Base-by-base conservation (phyloP, 2,113 vertebrate species). In the Tachysurus fulvidraco region DNA sequence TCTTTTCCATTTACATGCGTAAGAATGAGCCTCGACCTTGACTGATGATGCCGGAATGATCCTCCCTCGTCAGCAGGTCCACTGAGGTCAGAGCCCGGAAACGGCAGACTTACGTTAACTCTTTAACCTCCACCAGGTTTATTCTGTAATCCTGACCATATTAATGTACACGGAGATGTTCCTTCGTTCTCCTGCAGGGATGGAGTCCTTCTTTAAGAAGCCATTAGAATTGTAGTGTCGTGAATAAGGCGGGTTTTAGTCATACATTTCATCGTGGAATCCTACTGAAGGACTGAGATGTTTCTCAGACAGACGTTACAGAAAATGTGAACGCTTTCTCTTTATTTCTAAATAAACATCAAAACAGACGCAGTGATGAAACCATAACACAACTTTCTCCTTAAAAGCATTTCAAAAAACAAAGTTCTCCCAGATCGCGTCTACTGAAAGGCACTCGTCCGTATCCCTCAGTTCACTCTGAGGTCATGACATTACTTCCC, bases 1-100 rank as follows among this genome's bases (percentile, higher is more conserved):
- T 93, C 95, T 95, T 96, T 89, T 96, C 92, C 92, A 93, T 94
- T 94, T 93, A 93, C 96, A 95, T 93, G 91, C 92, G 86, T 91
- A 91, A 93, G 95, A 95, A 95, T 94, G 93, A 1, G 89, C 50
- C 41, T 78, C 93, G 94, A 93, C 96, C 95, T 96, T 95, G 94
- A 93, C 88, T 88, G 85, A 84, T 36, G 0, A 92, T 89, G 93
- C 90, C 88, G 86, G 93, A 92, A 92, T 57, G 84, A 94, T 88
- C 93, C 93, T 94, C 94, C 95, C 93, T 85, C 59, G 79, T 76
- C 65, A 82, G 60, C 81, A 80, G 67, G 73, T 87, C 30, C 83
- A 16, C 5, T 52, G 57, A 85, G 87, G 84, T 85, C 82, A 87
- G 79, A 65, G 88, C 69, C 81, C 28, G 83, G 89, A 94, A 92